Base-by-base conservation (phyloP, 2,797 vertebrate species). In the Clarias fuscus region DNA sequence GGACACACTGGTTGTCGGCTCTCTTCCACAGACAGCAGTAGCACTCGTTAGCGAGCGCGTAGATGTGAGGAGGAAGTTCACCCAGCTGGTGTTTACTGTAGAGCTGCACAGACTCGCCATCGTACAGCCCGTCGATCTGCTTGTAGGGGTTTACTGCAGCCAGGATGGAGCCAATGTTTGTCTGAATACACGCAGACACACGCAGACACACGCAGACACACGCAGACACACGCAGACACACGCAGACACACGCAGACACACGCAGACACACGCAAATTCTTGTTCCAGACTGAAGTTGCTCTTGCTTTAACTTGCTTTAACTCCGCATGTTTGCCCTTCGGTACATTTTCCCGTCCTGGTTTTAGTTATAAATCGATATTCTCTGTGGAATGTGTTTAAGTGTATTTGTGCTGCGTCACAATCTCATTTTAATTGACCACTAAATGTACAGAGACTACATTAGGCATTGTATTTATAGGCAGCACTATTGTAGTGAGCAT, bases 1-100 rank as follows among this genome's bases (percentile, higher is more conserved):
- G 97, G 37, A 98, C 96, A 92, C 97, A 98, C 91, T 98, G 97
- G 93, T 97, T 98, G 95, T 98, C 97, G 1, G 96, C 95, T 84
- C 96, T 96, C 93, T 98, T 98, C 97, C 97, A 98, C 91, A 98
- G 93, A 92, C 97, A 98, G 94, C 97, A 93, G 94, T 98, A 98
- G 89, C 97, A 97, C 94, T 98, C 97, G 0, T 97, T 98, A 91
- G 97, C 97, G 0, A 97, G 96, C 17, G 97, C 97, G 22, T 97
- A 98, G 88, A 98, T 97, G 65, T 98, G 97, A 76, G 97, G 97
- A 14, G 97, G 97, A 89, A 98, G 96, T 93, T 98, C 97, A 77
- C 97, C 97, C 94, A 97, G 95, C 88, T 96, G 96, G 93, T 97
- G 97, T 72, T 91, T 93, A 90, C 96, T 96, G 94, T 98, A 98